Evolutionary conservation across 2,113 vertebrate genomes (phyloP).

Genomic region (Uropsilus gracilis): DNA sequence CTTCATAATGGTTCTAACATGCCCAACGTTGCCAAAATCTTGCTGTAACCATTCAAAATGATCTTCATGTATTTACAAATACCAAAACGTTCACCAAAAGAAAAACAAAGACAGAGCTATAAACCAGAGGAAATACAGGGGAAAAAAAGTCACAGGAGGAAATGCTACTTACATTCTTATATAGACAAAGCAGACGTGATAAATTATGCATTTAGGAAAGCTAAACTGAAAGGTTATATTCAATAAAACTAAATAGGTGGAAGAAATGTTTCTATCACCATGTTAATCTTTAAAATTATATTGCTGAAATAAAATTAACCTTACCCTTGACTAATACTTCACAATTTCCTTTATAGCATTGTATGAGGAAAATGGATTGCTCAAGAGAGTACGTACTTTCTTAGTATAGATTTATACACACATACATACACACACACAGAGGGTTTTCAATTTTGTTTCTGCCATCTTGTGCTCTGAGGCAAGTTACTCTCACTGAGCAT

Average conservation of each 20-base stretch:
- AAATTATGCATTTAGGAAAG: background rate
- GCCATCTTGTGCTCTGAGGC: background rate
- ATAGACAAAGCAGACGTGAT: background rate
- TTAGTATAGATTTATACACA: background rate
- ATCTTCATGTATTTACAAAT: background rate
- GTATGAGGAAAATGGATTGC: background rate
- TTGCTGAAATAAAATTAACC: constrained; percentile 16
- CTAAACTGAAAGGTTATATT: background rate
- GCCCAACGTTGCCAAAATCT: background rate
- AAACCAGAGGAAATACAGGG: background rate
- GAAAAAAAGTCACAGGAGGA: background rate
- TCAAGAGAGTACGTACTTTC: background rate
- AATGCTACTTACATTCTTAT: background rate
- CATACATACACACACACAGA: background rate
- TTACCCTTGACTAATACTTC: constrained; percentile 20
- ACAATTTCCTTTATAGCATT: constrained; percentile 23
- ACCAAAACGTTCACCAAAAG: background rate
- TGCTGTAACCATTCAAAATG: background rate
- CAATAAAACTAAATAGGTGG: background rate
- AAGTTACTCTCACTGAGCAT: constrained; percentile 20
- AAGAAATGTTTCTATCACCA: background rate
- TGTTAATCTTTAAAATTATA: background rate
- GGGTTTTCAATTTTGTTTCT: background rate
- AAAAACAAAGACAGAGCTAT: constrained; percentile 21
- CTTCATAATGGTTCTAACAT: background rate